Evolutionary conservation across 37 sponge, comb jelly and placozoan species (phyloP), one percentile per base, ranked within the genome.

Genomic region (Agelas oroides): DNA sequence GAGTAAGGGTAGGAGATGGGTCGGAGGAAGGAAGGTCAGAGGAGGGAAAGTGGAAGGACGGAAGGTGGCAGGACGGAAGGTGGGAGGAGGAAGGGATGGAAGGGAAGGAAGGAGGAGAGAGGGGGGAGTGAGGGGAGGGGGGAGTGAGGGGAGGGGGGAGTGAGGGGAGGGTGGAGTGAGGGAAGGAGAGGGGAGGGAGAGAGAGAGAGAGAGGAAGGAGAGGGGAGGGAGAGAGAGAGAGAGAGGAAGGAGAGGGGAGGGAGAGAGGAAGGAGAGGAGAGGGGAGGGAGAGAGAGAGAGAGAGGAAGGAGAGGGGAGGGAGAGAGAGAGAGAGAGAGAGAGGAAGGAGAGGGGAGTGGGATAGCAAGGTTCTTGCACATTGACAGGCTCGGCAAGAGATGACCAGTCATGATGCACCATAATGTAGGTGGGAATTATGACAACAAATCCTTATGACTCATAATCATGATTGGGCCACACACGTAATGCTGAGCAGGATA

Each of bases 321-420:
- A 15, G 78, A 35, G 78, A 6, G 39, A 17, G 76, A 17, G 78
- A 30, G 40, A 60, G 64, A 60, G 78, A 60, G 65, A 40, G 59
- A 23, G 32, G 60, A 27, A 24, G 14, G 33, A 56, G 20, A 55
- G 56, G 31, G 59, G 11, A 54, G 57, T 57, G 41, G 37, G 13
- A 19, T 1, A n/a, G n/a, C n/a, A n/a, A n/a, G n/a, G n/a, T n/a
- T n/a, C n/a, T n/a, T n/a, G n/a, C 65, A 65, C 13, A 21, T 13
- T n/a, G 65, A 65, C 17, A 56, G 58, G n/a, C n/a, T n/a, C n/a
- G n/a, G n/a, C n/a, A 16, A 24, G 65, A n/a, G 15, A 65, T 24
- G 12, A n/a, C 65, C 27, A 65, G 15, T 16, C 15, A 70, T 23
- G 35, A 23, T 70, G 35, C 37, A 37, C 35, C 35, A 70, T 14